Percentiles rank a stretch among this genome's conserved stretches.
Conservation (phyloP, 2,797 vertebrate genomes). For the Arnoldichthys spilopterus region DNA sequence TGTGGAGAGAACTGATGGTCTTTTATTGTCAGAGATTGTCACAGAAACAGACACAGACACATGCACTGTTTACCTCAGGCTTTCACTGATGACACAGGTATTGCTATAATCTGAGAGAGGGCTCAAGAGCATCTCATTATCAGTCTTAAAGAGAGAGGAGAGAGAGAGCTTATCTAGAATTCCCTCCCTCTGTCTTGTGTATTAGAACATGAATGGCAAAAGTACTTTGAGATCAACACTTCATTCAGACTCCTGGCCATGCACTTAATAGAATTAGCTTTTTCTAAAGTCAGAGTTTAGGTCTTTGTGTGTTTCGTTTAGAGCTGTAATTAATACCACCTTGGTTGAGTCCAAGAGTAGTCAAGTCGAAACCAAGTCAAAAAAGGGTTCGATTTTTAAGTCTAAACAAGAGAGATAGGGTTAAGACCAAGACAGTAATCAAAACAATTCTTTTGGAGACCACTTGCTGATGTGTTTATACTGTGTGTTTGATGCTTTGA, state of each 20-base stretch:
- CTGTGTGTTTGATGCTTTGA: too few relatives aligned
- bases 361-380: too few relatives aligned
- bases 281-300: neutral
- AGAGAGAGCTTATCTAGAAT: neutral
- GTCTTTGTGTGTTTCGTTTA: neutral
- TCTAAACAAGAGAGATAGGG: too few relatives aligned
- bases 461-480: too few relatives aligned
- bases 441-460: too few relatives aligned
- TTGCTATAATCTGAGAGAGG: neutral
- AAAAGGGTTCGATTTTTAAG: too few relatives aligned
- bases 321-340: too few relatives aligned
- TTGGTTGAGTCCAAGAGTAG: too few relatives aligned
- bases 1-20: neutral
- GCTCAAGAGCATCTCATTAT: neutral
- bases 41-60: neutral
- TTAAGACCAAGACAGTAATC: too few relatives aligned
- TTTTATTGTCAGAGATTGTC: constrained; percentile 13
- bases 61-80: neutral
- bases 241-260: neutral
- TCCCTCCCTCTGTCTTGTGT: neutral
- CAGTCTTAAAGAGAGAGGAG: neutral
- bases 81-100: neutral
- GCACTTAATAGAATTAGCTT: neutral
- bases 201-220: neutral
- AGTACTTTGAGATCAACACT: neutral